Evolutionary conservation across 1,140 invertebrate genomes (phyloP).

Genomic region (Nixonia krombeini): DNA sequence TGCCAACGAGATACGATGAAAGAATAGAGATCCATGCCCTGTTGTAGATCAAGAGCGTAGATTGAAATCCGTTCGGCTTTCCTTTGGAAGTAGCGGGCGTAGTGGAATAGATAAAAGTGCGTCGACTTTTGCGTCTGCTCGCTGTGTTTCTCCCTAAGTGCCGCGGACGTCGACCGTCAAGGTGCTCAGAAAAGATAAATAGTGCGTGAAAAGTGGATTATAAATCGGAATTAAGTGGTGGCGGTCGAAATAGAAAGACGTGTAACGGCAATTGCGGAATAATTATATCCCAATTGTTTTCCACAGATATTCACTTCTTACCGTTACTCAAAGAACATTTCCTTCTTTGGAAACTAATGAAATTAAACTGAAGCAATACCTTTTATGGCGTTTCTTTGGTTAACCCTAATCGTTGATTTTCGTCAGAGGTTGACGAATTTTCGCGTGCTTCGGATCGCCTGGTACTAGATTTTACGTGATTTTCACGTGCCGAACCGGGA

Average conservation of each 20-base stretch:
- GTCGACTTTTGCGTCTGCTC: slow-evolving; percentile 16
- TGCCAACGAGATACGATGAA: slow-evolving; percentile 30
- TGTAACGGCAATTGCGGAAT: slow-evolving; percentile 10
- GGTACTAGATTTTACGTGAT: not conserved
- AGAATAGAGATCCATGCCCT: slow-evolving; percentile 38
- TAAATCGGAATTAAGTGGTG: slow-evolving; percentile 23
- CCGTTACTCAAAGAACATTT: too few species aligned
- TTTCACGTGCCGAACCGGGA: not conserved
- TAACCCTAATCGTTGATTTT: too few species aligned
- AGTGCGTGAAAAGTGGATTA: slow-evolving; percentile 21
- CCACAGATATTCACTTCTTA: too few species aligned
- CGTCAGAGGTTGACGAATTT: not conserved
- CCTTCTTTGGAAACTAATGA: too few species aligned
- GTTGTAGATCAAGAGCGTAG: slow-evolving; percentile 32
- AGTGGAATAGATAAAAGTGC: slow-evolving; percentile 20
- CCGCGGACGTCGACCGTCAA: slow-evolving; percentile 25
- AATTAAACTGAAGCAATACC: too few species aligned
- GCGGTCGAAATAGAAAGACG: not conserved
- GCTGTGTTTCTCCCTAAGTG: slow-evolving; percentile 19
- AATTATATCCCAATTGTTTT: too few species aligned
- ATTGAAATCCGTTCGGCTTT: slow-evolving; percentile 37
- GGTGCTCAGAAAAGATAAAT: slow-evolving; percentile 17
- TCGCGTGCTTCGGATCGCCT: not conserved
- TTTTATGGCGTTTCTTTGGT: not conserved
- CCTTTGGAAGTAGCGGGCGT: slow-evolving; percentile 24